Evolutionary conservation across 2,797 vertebrate genomes (phyloP), one percentile per base, ranked within the genome.

Genomic region (Phataginus tricuspis): DNA sequence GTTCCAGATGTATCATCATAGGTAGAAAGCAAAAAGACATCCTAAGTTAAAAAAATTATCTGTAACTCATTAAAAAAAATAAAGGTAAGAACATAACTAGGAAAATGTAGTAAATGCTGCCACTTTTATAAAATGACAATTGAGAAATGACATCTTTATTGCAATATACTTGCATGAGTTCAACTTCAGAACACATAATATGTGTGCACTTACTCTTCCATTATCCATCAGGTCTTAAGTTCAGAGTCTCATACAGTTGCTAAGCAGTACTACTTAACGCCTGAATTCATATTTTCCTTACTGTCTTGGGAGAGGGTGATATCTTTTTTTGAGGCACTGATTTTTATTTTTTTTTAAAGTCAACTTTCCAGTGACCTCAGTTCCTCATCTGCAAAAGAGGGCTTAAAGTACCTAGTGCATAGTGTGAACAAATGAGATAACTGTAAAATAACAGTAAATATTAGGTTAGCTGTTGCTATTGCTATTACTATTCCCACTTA

Each of bases 141-240:
- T 34, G 42, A 80, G 59, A 93, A 86, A 78, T 74, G 59, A 61
- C 5, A 42, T 66, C 34, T 86, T 75, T 95, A 89, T 85, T 84
- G 91, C 25, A 87, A 83, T 39, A 51, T 63, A 71, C 25, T 88
- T 83, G 37, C 5, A 59, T 37, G 37, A 68, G n/a, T 75, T 74
- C 39, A 87, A 68, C 78, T 78, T 71, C 82, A 74, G 7, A 57
- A 27, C 23, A 78, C 12, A 27, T 31, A 69, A 71, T 77, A 78
- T 59, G 8, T 14, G 31, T 71, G 12, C 37, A 71, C 23, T 83
- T 49, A 78, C 21, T 71, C 79, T 77, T 45, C 55, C 64, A 88
- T 42, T 66, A 91, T 34, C 13, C 23, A 78, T n/a, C 63, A 72
- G 7, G 31, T 45, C 37, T 59, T 90, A 86, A 25, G 23, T 21